Conservation (phyloP, 2,113 vertebrate species). For the pig (Sus scrofa) region T2T-Sscrofa CM000822.6:82612001-82612500, state of each 20-base stretch:
- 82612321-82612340: too few relatives aligned
- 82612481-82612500: neutral
- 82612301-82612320: too few relatives aligned
- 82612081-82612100: neutral
- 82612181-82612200: too few relatives aligned
- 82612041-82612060: neutral
- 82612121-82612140: neutral
- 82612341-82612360: too few relatives aligned
- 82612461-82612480: neutral
- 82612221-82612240: too few relatives aligned
- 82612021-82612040: neutral
- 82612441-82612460: constrained; percentile 1
- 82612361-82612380: neutral
- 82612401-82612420: neutral
- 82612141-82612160: too few relatives aligned
- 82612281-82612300: too few relatives aligned
- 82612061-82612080: neutral
- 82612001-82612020: neutral
- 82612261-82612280: too few relatives aligned
- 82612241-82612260: too few relatives aligned
- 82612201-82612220: too few relatives aligned
- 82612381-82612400: constrained; percentile 55
- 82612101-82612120: neutral
- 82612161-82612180: too few relatives aligned
- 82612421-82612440: constrained; percentile 37